Base-by-base conservation (phyloP, 1,140 invertebrate species). In the Pogonognathellus flavescens region DNA sequence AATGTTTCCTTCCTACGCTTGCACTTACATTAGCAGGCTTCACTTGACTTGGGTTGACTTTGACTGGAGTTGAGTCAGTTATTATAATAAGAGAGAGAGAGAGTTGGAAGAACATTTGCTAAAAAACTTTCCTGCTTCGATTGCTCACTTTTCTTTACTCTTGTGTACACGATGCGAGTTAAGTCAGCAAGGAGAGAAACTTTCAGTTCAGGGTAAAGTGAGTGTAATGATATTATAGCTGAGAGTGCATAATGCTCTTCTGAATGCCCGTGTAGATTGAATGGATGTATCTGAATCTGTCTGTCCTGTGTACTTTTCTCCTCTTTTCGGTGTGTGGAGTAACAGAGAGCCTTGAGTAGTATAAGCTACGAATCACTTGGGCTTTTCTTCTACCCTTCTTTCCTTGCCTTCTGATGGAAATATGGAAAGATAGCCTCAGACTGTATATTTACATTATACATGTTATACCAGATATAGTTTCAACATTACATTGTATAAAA, bases 201-300 rank as follows among this genome's bases (percentile, higher is more conserved):
- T 76, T 76, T 76, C 31, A 41, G 70, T 76, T 76, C 70, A 76
- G 31, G 18, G 9, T 76, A 76, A 76, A 76, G 70, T 76, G 70
- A 76, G 41, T 76, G 70, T 76, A 76, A 76, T 76, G 41, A 76
- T 76, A 76, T 76, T 76, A 76, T 76, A 76, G 70, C 70, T 76
- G 70, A 76, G 70, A 76, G 70, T 76, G 70, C 70, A 76, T 76
- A 76, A 76, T 76, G 70, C 70, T 31, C 70, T 76, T 76, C 20
- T 66, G 62, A 66, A 66, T 31, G 62, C 62, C 31, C 22, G 14
- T 66, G 62, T 66, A 14, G 62, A 66, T 25, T 25, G 20, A 66
- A 20, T 14, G 25, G 20, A 25, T 66, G 62, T 25, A 25, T 13
- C 60, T 66, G 6, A n/a, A n/a, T 31, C 22, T 66, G 11, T 55